Evolutionary conservation across 2,888 invertebrate genomes (phyloP), one percentile per base, ranked within the genome.

Genomic region (Rugalucina vietnamica): DNA sequence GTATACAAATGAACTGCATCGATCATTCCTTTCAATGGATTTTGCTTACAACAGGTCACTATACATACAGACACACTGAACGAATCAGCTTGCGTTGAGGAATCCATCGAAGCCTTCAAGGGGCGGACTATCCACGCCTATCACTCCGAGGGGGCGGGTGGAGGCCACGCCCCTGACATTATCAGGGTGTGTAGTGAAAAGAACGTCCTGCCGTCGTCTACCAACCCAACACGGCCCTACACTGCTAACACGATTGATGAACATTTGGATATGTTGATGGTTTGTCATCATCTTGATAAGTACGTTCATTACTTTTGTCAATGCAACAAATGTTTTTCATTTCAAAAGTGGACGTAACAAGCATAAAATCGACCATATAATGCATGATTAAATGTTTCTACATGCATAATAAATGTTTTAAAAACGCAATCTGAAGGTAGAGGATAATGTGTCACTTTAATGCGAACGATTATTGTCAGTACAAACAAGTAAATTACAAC

Each of bases 51-150:
- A 1, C 75, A 94, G 94, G 89, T 94, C 5, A 92, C 93, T 78
- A 94, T 94, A 43, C 94, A 94, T 81, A 94, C 94, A 0, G 94
- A 94, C 77, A 94, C 94, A 1, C 88, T 94, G 50, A 94, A 94
- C 78, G 94, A 94, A 81, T 93, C 94, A 0, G 90, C 92, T 0
- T 93, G 94, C 81, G 93, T 94, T 1, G 94, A 94, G 79, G 89
- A 93, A 65, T 92, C 93, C 0, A 89, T 94, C 21, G 91, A 91
- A 36, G 90, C 94, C 0, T 93, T 94, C 77, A 88, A 88, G 27
- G 93, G 93, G 1, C 89, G 94, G 10, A 90, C 92, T 21, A 93
- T 94, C 50, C 94, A 94, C 80, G 92, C 94, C 1, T 94, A 94
- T 81, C 94, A 94, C 84, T 92, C 93, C 5, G 94, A 94, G 82